Evolutionary conservation across 2,113 vertebrate genomes (phyloP), one percentile per base, ranked within the genome.

Genomic region (Ammospiza nelsoni): DNA sequence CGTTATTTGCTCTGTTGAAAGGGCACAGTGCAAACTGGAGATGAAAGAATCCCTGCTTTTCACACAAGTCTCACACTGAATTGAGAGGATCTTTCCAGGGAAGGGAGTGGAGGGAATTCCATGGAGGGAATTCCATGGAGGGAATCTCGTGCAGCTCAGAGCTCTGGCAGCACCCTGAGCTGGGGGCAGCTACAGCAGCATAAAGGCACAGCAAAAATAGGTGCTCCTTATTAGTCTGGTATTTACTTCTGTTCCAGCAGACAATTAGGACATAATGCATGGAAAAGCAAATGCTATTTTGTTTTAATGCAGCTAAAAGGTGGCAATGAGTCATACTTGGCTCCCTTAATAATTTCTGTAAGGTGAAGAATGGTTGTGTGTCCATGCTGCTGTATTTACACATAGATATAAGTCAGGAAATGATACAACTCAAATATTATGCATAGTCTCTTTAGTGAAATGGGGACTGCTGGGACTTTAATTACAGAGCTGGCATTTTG

Each of bases 401-500:
- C 24, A n/a, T 8, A 71, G 80, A 91, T 46, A 49, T 66, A 84
- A 94, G 46, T 39, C 54, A 73, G 77, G 66, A 89, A 92, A 87
- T 80, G 27, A 90, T 13, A 83, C 51, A 93, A 77, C 35, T 63
- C 39, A 91, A 95, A 88, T 90, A 94, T 95, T 93, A 88, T 78
- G 75, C 52, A 41, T 4, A 63, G 63, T 57, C 59, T 95, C 76
- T 91, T 86, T 48, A 86, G 48, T 86, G 74, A 80, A 86, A 91
- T 27, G 82, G 55, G 15, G 33, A 28, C 33, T 54, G 46, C 93
- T 95, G 85, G 69, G 91, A 80, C 66, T 94, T 92, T 95, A 96
- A 97, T 97, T 95, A 95, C 54, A 92, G 44, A 63, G 79, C 87
- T 72, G 79, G 90, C 65, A 91, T 88, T 94, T 90, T 78, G 76